Percentiles rank a stretch among this genome's conserved stretches.
Evolutionary conservation across 2,113 vertebrate genomes (phyloP).

Genomic region (Paramisgurnus dabryanus): DNA sequence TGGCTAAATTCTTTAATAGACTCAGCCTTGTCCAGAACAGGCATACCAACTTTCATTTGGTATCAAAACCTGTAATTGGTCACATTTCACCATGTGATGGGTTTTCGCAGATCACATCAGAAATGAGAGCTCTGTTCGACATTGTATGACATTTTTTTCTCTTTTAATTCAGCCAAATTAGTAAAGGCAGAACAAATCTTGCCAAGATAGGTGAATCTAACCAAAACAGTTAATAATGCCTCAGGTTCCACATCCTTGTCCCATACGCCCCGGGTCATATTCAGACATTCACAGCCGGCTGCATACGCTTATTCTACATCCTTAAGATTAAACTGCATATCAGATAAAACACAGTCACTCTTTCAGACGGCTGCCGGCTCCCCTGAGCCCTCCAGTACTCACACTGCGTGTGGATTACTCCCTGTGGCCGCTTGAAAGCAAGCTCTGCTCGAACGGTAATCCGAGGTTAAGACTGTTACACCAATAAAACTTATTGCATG

Average conservation of each 20-base stretch:
- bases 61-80: too few species aligned
- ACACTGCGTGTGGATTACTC: conserved; percentile 27
- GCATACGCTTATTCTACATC: conserved; percentile 5
- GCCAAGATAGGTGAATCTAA: too few species aligned
- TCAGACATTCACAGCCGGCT: neutral
- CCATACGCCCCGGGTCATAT: conserved; percentile 5
- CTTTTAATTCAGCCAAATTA: too few species aligned
- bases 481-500: conserved; percentile 9
- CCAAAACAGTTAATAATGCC: too few species aligned
- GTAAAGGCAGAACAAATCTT: too few species aligned
- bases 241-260: neutral
- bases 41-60: neutral
- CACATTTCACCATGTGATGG: too few species aligned
- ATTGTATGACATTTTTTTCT: too few species aligned
- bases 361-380: conserved; percentile 30
- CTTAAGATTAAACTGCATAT: conserved; percentile 21
- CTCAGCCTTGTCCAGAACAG: neutral
- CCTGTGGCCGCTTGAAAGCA: conserved; percentile 33
- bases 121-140: too few species aligned
- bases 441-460: conserved; percentile 33
- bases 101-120: too few species aligned
- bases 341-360: conserved; percentile 40
- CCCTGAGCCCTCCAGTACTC: conserved; percentile 18
- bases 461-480: conserved; percentile 39
- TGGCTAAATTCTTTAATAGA: conserved; percentile 10